Evolutionary conservation across 2,888 invertebrate species (phyloP).

Genomic region (Antitype chi): DNA sequence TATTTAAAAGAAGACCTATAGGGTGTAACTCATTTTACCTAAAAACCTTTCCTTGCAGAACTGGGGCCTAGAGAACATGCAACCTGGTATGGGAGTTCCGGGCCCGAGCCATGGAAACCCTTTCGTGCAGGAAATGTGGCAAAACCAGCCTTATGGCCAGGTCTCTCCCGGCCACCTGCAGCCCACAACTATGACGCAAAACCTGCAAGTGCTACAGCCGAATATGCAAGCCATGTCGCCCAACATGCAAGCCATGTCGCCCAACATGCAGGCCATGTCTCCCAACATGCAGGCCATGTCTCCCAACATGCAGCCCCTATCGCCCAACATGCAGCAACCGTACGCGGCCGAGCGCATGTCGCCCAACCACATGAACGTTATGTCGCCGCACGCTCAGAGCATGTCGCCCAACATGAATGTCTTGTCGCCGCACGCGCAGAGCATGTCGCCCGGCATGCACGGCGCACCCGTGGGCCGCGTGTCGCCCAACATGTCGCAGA

Average conservation of each 20-base stretch:
- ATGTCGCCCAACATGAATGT: constrained; percentile 36
- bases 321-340: constrained; percentile 29
- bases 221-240: constrained; percentile 34
- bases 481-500: constrained; percentile 61
- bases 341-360: constrained; percentile 37
- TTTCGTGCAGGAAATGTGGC: constrained; percentile 60
- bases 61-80: constrained; percentile 57
- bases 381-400: constrained; percentile 13
- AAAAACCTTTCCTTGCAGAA: constrained; percentile 31
- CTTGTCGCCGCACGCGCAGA: constrained; percentile 19
- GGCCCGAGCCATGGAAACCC: constrained; percentile 59
- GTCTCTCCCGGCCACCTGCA: constrained; percentile 45
- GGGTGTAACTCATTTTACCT: not conserved
- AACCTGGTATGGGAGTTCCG: constrained; percentile 58
- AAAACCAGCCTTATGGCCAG: constrained; percentile 42
- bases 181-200: constrained; percentile 37
- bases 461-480: constrained; percentile 59
- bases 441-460: constrained; percentile 46
- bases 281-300: constrained; percentile 38
- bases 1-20: not conserved
- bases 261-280: constrained; percentile 36
- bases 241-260: constrained; percentile 44
- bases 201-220: constrained; percentile 24
- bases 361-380: constrained; percentile 7
- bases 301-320: constrained; percentile 41